Evolutionary conservation across 2,113 vertebrate genomes (phyloP), one percentile per base, ranked within the genome.

Genomic region (Cyprinodon brontotheroides): DNA sequence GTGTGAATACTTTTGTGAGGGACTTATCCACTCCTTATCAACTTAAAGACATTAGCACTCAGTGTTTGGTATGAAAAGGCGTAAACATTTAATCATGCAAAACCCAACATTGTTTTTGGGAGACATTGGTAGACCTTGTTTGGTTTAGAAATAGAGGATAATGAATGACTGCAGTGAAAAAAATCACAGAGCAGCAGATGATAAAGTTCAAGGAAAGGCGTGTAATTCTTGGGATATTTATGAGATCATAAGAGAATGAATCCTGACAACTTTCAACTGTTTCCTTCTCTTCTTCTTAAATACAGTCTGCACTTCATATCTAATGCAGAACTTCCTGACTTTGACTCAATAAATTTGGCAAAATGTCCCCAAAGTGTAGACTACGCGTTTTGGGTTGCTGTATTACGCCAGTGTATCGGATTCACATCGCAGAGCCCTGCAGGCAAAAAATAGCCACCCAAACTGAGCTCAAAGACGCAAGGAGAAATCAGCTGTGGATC

Each of bases 401-500:
- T 53, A 45, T 38, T 48, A 71, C 15, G 7, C 39, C 48, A 72
- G 61, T 77, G 74, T 62, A 71, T 82, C 81, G 48, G 39, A 71
- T 85, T 90, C 17, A 62, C 47, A 41, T 74, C 62, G 57, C 76
- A 70, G 64, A 40, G 61, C 50, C 43, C 72, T 37, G 36, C 53
- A 40, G 65, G 48, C 45, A 77, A 50, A 72, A 80, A 87, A 75
- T 64, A 80, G 39, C 36, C 4, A 4, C 39, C 38, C 37, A 72
- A 80, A 83, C 72, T 65, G 41, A 68, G 45, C 60, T 61, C 62
- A n/a, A 63, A 37, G 57, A 73, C 61, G 61, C 63, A 59, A 69
- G 69, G 70, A 59, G 65, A 72, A 68, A 73, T 39, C 76, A 11
- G 36, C 62, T 79, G 50, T 78, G 77, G 77, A 82, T 83, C 82